Evolutionary conservation across 2,797 vertebrate genomes (phyloP).

Genomic region (Carduelis carduelis): DNA sequence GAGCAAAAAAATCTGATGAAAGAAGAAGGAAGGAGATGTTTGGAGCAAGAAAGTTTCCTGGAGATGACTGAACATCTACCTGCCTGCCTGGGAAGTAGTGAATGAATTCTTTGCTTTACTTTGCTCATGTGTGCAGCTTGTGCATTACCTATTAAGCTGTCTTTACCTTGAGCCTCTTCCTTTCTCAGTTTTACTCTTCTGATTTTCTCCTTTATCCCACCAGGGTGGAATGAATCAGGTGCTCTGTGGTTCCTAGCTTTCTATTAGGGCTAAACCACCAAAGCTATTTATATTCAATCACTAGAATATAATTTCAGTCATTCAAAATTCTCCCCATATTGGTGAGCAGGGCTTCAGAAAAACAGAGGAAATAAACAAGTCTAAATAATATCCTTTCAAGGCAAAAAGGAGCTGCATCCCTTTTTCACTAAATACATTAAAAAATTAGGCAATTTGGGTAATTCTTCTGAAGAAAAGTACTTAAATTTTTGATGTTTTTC

Average conservation of each 20-base stretch:
- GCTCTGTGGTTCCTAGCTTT: neutral
- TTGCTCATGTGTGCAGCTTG: neutral
- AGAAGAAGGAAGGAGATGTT: neutral
- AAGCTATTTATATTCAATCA: neutral
- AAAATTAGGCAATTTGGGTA: neutral
- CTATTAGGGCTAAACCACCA: neutral
- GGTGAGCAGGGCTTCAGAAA: neutral
- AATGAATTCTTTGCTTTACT: neutral
- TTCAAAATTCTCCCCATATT: neutral
- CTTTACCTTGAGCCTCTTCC: neutral
- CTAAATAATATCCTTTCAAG: neutral
- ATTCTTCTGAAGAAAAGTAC: neutral
- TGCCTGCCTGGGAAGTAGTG: neutral
- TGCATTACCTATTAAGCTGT: neutral
- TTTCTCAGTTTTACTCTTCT: neutral
- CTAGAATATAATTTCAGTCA: neutral
- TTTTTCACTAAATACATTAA: neutral
- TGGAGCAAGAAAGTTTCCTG: neutral
- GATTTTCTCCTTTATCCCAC: neutral
- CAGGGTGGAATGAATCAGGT: fast-evolving
- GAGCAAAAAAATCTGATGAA: neutral
- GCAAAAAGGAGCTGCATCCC: neutral
- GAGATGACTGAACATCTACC: neutral
- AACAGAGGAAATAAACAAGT: neutral
- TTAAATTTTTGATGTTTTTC: neutral